A percentile compares a stretch with the other conserved stretches of the same genome.
These are phyloP conservation scores for Varroa destructor DNA, from an alignment of 1,140 invertebrate genomes.

Conservation along the genomic window DNA sequence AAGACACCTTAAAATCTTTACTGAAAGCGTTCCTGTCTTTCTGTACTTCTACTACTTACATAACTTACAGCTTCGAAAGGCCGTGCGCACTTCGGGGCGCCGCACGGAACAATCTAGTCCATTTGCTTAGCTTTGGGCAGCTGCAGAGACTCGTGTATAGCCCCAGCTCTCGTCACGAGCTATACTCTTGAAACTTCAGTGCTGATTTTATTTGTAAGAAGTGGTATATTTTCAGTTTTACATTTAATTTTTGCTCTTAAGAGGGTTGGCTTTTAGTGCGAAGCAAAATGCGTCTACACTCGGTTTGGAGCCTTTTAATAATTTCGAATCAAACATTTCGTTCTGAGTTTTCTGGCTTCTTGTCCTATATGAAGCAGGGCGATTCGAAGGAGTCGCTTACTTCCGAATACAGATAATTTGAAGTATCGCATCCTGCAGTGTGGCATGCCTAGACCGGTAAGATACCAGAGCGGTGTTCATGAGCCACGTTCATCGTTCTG, in stretches of 20 bases:
- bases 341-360: not conserved
- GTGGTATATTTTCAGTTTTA: not conserved
- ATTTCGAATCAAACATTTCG: not conserved
- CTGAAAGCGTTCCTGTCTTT: not conserved
- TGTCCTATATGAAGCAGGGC: slow-evolving; percentile 3
- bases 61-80: not conserved
- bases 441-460: slow-evolving; percentile 14
- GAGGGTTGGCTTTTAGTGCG: not conserved
- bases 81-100: not conserved
- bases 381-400: slow-evolving; percentile 16
- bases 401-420: not conserved
- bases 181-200: not conserved
- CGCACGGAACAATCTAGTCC: slow-evolving; percentile 7
- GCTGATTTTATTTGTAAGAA: not conserved
- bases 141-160: slow-evolving; percentile 6
- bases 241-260: not conserved
- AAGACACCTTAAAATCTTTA: no score
- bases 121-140: not conserved
- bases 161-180: slow-evolving; percentile 1
- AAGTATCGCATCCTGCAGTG: slow-evolving; percentile 15
- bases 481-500: not conserved
- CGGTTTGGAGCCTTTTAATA: not conserved
- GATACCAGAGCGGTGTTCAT: not conserved
- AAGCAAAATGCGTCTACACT: not conserved
- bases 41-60: not conserved